Percentiles rank a stretch among this genome's conserved stretches.
Conservation (phyloP, 2,113 vertebrate species). For the Pristiophorus japonicus region DNA sequence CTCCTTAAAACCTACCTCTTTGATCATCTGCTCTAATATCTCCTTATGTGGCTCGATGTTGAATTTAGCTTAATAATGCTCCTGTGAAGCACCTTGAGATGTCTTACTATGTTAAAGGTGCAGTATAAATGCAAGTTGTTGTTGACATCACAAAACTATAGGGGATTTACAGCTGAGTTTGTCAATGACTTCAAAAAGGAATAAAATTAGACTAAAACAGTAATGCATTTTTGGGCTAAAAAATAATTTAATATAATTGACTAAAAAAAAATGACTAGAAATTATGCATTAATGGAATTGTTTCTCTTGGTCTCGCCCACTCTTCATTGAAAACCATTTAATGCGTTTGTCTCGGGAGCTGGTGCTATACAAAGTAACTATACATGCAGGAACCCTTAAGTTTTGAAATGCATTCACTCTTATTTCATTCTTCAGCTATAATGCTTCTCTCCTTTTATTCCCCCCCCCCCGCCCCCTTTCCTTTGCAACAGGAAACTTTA, state of each 20-base stretch:
- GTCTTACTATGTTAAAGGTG: too few relatives aligned
- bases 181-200: neutral
- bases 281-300: neutral
- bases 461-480: too few relatives aligned
- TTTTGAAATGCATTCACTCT: neutral
- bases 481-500: neutral
- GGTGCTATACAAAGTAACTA: neutral
- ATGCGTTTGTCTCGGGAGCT: neutral
- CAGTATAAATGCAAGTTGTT: too few relatives aligned
- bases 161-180: neutral
- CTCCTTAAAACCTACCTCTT: too few relatives aligned
- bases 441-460: neutral
- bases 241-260: too few relatives aligned
- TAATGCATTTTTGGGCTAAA: neutral
- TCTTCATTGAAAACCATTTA: neutral
- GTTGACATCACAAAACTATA: too few relatives aligned
- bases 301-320: neutral
- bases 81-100: too few relatives aligned
- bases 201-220: neutral
- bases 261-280: neutral
- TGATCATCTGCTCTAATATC: too few relatives aligned
- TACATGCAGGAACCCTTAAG: neutral
- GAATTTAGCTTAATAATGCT: too few relatives aligned
- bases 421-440: neutral
- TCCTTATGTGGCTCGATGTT: too few relatives aligned